Percentiles rank a stretch among this genome's conserved stretches.
These are phyloP conservation scores for Ceyx margarethae DNA, from an alignment of 2,113 vertebrate genomes.

Conservation along the genomic window DNA sequence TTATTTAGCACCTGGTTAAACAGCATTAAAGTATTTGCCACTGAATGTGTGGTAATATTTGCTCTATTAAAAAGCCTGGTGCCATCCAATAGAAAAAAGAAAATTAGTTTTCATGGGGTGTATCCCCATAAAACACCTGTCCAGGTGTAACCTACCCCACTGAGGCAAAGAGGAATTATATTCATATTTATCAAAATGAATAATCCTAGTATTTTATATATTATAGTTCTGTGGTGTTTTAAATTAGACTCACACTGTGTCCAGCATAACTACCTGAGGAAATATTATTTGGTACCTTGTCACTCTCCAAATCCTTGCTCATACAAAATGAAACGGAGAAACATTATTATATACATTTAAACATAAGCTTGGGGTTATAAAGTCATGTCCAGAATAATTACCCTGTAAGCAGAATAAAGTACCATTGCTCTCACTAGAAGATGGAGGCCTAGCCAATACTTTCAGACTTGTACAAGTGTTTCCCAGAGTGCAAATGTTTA, in stretches of 20 bases:
- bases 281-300: neutral
- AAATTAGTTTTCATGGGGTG: neutral
- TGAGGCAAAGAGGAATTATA: neutral
- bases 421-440: neutral
- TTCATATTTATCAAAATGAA: neutral
- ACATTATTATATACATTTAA: neutral
- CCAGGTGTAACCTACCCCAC: neutral
- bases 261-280: neutral
- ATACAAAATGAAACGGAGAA: neutral
- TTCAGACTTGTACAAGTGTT: neutral
- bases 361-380: neutral
- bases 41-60: neutral
- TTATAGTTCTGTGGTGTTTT: neutral
- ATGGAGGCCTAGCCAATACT: neutral
- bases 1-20: constrained; percentile 27
- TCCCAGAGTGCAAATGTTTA: neutral
- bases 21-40: neutral
- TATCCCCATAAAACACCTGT: neutral
- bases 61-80: constrained; percentile 1
- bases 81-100: neutral
- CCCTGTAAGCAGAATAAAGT: neutral
- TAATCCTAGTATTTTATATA: neutral
- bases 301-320: neutral
- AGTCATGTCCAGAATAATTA: neutral
- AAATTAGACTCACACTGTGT: neutral